These are phyloP conservation scores for Drosophila fuyamai DNA, from an alignment of 1,140 invertebrate genomes.

Conservation along the genomic window DNA sequence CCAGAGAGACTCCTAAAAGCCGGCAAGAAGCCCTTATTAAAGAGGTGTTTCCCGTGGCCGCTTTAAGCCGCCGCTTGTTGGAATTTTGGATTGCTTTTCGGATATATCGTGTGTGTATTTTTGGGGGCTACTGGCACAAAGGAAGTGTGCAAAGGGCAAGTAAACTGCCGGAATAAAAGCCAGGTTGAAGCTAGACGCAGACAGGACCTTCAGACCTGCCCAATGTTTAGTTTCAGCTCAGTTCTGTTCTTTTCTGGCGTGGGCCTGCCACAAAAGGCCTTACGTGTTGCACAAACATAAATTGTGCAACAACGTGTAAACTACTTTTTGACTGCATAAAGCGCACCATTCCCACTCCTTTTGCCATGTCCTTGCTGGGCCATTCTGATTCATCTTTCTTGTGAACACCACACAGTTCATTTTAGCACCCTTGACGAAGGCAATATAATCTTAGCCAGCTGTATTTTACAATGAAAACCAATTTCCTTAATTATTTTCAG, in stretches of 20 bases:
- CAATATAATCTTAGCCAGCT: background rate
- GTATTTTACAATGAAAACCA: background rate
- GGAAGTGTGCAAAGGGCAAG: constrained; percentile 38
- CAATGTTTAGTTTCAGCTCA: constrained; percentile 41
- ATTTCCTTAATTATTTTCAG: too few relatives aligned
- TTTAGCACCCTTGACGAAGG: background rate
- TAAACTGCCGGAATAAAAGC: constrained; percentile 46
- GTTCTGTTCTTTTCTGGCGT: constrained; percentile 13
- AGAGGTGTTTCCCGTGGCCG: constrained; percentile 27
- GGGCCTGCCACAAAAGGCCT: constrained; percentile 67
- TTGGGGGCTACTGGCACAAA: constrained; percentile 17
- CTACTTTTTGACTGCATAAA: constrained; percentile 84
- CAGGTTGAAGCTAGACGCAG: constrained; percentile 46
- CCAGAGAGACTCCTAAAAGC: background rate
- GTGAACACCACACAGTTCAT: too few relatives aligned
- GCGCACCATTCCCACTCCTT: constrained; percentile 64
- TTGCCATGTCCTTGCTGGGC: constrained; percentile 49
- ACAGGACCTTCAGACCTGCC: constrained; percentile 39
- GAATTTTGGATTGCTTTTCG: constrained; percentile 44
- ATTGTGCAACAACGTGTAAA: constrained; percentile 85
- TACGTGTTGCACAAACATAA: constrained; percentile 84
- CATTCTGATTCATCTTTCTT: constrained; percentile 7
- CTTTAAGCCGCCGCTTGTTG: constrained; percentile 27
- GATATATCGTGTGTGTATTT: constrained; percentile 19
- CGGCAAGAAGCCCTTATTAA: constrained; percentile 9